Percentiles rank a stretch among this genome's conserved stretches.
Evolutionary conservation across 2,797 vertebrate species (phyloP).

Genomic region (Hoplostethus atlanticus): DNA sequence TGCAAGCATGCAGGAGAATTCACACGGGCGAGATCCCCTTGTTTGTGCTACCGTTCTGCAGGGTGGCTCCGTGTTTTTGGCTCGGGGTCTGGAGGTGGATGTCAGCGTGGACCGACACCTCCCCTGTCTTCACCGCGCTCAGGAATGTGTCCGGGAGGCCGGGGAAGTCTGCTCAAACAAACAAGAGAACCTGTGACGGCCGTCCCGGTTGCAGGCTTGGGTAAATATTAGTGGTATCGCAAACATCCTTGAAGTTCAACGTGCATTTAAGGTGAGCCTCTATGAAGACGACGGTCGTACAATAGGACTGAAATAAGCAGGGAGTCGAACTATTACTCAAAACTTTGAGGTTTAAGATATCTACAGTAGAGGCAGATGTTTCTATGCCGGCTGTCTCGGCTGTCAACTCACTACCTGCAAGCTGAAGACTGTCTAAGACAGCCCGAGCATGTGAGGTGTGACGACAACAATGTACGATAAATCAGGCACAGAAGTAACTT

Average conservation of each 20-base stretch:
- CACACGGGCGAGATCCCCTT: not conserved
- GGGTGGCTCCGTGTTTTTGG: conserved; percentile 65
- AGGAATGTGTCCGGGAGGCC: conserved; percentile 86
- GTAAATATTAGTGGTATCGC: conserved; percentile 39
- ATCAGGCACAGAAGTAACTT: not conserved
- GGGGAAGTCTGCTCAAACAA: conserved; percentile 80
- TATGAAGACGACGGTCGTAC: not conserved
- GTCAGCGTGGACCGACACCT: conserved; percentile 83
- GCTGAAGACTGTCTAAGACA: conserved; percentile 28
- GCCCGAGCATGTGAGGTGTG: not conserved
- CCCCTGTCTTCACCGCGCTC: conserved; percentile 83
- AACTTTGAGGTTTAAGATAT: too few species aligned
- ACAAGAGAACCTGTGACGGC: conserved; percentile 36
- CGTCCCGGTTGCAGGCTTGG: not conserved
- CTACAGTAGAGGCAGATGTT: not conserved
- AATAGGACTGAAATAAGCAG: not conserved
- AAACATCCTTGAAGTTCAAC: conserved; percentile 5
- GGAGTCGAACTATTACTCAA: not conserved
- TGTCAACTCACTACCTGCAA: conserved; percentile 18
- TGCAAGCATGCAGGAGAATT: not conserved
- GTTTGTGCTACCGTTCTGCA: conserved; percentile 65
- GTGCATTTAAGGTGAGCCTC: not conserved
- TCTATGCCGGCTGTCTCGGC: not conserved
- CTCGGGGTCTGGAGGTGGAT: conserved; percentile 77
- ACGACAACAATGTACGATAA: not conserved